Evolutionary conservation across 1,140 invertebrate species (phyloP), one percentile per base, ranked within the genome.

Genomic region (Ladona fulva): DNA sequence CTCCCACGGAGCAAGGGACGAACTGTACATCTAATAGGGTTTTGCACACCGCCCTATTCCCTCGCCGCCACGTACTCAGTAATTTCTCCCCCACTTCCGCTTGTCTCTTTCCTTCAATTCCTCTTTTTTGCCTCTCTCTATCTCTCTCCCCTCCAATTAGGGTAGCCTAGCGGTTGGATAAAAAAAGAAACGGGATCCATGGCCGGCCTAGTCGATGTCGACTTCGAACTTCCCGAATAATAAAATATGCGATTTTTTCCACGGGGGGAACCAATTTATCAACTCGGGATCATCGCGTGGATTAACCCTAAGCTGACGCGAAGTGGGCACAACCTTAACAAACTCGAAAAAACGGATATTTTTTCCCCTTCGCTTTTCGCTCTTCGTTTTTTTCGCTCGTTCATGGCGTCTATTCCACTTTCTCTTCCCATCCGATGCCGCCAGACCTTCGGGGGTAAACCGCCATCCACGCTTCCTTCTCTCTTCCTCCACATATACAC

Each of bases 271-370:
- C 52, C 52, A 66, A 66, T 66, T 66, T 66, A 22, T 66, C 52
- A 66, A 66, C 52, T 66, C 52, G 52, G 52, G n/a, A 66, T 66
- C 52, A 66, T 66, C 52, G 52, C n/a, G n/a, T 22, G 52, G 52
- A 66, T 66, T 66, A 66, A 22, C n/a, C 52, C 52, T 66, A 66
- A 66, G 52, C 52, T 66, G 52, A 66, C 52, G 52, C n/a, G n/a
- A 66, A 66, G 52, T 66, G 52, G 52, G 14, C 52, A 66, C 52
- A 66, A 22, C 52, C 14, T 66, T 66, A 66, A 22, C 52, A 66
- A 66, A 66, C 52, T 16, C n/a, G 52, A 66, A 66, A 66, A 66
- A 66, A 66, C 3, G 12, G 3, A 16, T 3, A 66, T 22, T 66
- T 66, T 66, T 66, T 22, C 52, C 52, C 14, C 12, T 22, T 66